Evolutionary conservation across 1,140 invertebrate genomes (phyloP).

Genomic region (Diuraphis noxia): DNA sequence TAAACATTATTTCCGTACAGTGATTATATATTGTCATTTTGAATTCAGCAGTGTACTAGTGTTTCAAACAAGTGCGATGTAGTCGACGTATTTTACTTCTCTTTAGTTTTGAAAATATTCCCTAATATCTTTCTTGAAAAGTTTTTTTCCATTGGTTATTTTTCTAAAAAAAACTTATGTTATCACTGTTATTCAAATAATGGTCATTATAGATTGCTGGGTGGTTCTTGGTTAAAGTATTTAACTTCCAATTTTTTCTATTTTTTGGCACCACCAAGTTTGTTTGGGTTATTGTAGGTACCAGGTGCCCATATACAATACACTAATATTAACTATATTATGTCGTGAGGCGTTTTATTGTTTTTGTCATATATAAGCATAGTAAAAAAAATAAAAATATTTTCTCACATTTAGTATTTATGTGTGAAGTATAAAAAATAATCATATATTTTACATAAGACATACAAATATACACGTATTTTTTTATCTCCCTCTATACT

Average conservation of each 20-base stretch:
- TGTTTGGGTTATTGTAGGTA: neutral
- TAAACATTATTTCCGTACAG: neutral
- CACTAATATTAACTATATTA: neutral
- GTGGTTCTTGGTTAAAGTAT: neutral
- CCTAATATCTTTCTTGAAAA: neutral
- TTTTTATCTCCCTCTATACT: neutral
- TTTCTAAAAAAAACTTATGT: neutral
- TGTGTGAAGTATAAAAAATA: neutral
- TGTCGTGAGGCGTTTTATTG: neutral
- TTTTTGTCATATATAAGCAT: neutral
- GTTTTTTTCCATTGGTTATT: too few relatives aligned
- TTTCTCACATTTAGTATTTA: neutral
- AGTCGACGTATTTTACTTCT: neutral
- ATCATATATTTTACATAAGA: neutral
- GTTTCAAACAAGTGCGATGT: neutral
- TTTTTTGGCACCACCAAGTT: neutral
- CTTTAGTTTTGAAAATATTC: neutral
- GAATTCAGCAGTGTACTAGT: neutral
- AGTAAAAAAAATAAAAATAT: slow-evolving; percentile 18
- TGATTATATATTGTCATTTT: neutral
- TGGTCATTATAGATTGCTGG: neutral
- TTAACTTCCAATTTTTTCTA: neutral
- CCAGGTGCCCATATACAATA: too few relatives aligned
- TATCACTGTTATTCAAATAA: neutral
- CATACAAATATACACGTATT: slow-evolving; percentile 6